Evolutionary conservation across 2,113 vertebrate species (phyloP).

Genomic region (Oenanthe melanoleuca): DNA sequence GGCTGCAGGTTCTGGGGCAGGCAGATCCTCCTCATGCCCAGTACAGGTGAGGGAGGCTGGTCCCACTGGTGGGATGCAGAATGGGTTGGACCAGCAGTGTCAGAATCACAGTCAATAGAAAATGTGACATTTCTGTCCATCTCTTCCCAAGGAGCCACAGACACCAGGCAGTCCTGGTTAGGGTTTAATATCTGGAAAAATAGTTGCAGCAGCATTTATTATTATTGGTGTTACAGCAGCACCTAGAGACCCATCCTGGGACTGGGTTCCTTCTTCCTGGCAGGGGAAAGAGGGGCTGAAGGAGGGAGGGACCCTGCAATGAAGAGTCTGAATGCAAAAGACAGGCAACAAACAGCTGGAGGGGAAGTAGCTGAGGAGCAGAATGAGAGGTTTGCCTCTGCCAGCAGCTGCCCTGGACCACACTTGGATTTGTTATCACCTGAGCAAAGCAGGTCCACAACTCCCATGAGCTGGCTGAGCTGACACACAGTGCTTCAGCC

Average conservation of each 20-base stretch:
- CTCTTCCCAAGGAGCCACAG: neutral
- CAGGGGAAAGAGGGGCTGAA: neutral
- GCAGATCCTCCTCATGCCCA: neutral
- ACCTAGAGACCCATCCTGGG: conserved; percentile 46
- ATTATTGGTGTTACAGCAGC: conserved; percentile 46
- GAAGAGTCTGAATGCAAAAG: neutral
- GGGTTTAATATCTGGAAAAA: neutral
- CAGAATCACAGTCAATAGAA: neutral
- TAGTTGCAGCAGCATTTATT: neutral
- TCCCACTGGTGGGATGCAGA: rapidly evolving
- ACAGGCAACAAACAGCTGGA: neutral
- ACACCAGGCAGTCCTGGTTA: neutral
- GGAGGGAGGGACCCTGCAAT: neutral
- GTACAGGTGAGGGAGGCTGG: neutral
- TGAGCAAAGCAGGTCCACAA: neutral
- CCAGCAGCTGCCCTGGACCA: neutral
- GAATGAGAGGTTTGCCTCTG: neutral
- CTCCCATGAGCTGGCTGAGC: neutral
- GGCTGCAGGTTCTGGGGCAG: neutral
- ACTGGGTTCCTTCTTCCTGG: neutral
- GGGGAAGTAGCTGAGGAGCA: neutral
- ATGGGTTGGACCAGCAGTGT: neutral
- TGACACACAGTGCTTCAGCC: neutral
- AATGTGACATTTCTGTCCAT: neutral
- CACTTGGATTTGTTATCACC: neutral